phyloP scores from a whole-genome alignment of 2,797 vertebrate genomes.

The Sebastes variabilis region DNA sequence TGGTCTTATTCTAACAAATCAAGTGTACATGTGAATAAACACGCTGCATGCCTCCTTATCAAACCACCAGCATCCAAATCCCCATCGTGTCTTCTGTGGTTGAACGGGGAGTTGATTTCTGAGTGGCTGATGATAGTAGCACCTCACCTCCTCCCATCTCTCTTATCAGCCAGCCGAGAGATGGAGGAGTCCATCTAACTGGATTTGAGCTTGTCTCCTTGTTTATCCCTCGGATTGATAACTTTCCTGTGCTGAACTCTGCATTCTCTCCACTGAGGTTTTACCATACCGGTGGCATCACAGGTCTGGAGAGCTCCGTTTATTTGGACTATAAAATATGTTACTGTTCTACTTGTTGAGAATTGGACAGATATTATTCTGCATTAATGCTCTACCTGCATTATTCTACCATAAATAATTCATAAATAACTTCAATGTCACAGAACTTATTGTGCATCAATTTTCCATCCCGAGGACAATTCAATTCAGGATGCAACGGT shows the following conservation, averaged over 20 bases:
- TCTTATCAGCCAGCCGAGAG: slow-evolving; percentile 66
- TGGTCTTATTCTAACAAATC: not conserved
- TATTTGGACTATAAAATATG: not conserved
- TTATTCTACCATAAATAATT: not conserved
- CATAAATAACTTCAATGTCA: not conserved
- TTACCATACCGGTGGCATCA: slow-evolving; percentile 21
- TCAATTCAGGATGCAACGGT: not conserved
- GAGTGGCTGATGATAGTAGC: slow-evolving; percentile 63
- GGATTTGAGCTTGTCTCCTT: slow-evolving; percentile 70
- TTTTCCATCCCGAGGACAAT: not conserved
- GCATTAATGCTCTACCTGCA: not conserved
- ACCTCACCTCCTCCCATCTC: slow-evolving; percentile 54
- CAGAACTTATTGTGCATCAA: not conserved
- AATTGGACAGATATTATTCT: not conserved
- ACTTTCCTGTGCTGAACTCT: slow-evolving; percentile 66
- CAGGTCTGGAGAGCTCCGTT: not conserved
- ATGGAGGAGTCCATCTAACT: slow-evolving; percentile 54
- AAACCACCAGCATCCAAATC: slow-evolving; percentile 23
- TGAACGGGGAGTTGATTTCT: slow-evolving; percentile 51
- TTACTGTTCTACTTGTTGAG: not conserved
- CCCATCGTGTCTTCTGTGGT: slow-evolving; percentile 12
- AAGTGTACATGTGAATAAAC: slow-evolving; percentile 13
- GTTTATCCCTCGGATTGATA: slow-evolving; percentile 72
- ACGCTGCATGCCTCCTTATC: slow-evolving; percentile 31
- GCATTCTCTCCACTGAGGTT: slow-evolving; percentile 33